phyloP scores from a whole-genome alignment of 2,797 vertebrate genomes.

The Tapera naevia region DNA sequence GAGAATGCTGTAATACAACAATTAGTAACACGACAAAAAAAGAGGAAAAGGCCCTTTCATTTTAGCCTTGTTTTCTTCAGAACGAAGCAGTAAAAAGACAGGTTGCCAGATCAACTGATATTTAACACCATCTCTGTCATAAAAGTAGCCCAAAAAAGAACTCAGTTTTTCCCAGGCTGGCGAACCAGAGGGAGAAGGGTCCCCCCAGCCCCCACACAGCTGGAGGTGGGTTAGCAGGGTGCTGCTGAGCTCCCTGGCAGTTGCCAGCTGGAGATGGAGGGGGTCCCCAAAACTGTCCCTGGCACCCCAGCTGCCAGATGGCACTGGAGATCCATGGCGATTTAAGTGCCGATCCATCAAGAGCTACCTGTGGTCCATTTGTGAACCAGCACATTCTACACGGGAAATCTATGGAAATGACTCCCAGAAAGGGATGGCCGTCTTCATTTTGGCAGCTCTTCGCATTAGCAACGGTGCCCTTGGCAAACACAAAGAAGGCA shows the following conservation, averaged over 20 bases:
- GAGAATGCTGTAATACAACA: constrained; percentile 72
- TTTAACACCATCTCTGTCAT: constrained; percentile 12
- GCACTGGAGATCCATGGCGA: background rate
- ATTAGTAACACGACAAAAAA: constrained; percentile 72
- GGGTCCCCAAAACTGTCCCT: background rate
- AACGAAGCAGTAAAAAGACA: constrained; percentile 7
- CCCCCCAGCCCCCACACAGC: fast-evolving
- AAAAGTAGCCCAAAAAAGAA: background rate
- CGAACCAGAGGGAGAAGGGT: background rate
- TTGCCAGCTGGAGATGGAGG: background rate
- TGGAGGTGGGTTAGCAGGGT: background rate
- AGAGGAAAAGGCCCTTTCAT: constrained; percentile 38
- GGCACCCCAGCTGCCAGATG: background rate
- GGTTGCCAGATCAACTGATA: background rate
- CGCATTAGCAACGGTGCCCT: background rate
- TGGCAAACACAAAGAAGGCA: background rate
- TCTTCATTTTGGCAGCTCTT: background rate
- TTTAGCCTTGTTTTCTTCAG: constrained; percentile 31
- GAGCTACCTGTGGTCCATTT: background rate
- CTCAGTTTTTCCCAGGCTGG: background rate
- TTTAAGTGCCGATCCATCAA: background rate
- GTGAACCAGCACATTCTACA: background rate
- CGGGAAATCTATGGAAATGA: background rate
- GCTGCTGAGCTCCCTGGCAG: background rate
- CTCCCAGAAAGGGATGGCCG: background rate